Evolutionary conservation across 1,140 invertebrate genomes (phyloP), one percentile per base, ranked within the genome.

Genomic region (Drosophila pruinosa): DNA sequence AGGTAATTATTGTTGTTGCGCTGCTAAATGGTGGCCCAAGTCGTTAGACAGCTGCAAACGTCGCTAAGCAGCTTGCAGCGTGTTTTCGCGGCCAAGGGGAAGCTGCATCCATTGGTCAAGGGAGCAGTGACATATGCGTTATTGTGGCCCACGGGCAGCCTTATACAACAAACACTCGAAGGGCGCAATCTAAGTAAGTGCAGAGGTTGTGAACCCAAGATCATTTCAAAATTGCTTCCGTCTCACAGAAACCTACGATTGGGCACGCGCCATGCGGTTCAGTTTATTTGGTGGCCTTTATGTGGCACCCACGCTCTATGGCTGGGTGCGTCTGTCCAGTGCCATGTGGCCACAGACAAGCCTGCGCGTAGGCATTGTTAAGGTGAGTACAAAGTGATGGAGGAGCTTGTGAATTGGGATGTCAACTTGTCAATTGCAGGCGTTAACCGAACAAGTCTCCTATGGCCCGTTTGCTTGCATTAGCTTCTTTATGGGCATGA

Each of bases 401-500:
- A 28, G 8, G 26, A 28, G 26, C n/a, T n/a, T n/a, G n/a, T n/a
- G n/a, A n/a, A n/a, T n/a, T n/a, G n/a, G n/a, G n/a, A n/a, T n/a
- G n/a, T n/a, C n/a, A n/a, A n/a, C n/a, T n/a, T n/a, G n/a, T 28
- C 1, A 4, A 2, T n/a, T 28, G 12, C 50, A 96, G 96, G 96
- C 95, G 65, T 79, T 95, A 22, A 93, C 96, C 34, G 96, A 97
- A 92, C 96, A 97, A 92, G 91, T 97, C 6, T 94, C 95, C 1
- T 97, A 97, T 85, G 94, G 95, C 14, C 96, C 96, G 62, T 93
- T 95, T 74, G 96, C 96, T 47, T 95, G 96, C 93, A 93, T 93
- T 62, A 95, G 94, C 78, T 97, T 97, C 82, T 97, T 96, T 88
- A 95, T 96, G 92, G 94, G 94, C 26, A 96, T 97, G 94, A 96